Conservation (phyloP, 1,140 invertebrate species). For the Sinonovacula constricta region DNA sequence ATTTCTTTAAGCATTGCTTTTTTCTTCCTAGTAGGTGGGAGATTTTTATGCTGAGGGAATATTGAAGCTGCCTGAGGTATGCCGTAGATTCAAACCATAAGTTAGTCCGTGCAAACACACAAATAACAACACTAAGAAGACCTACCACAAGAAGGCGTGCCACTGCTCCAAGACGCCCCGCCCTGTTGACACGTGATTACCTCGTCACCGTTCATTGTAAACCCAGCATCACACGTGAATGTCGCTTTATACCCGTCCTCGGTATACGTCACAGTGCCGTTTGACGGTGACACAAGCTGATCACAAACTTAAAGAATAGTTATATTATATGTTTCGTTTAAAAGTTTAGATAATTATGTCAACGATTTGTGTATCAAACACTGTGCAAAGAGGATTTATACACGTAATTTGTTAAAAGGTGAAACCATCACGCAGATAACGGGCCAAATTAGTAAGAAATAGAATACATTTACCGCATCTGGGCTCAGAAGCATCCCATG, state of each 20-base stretch:
- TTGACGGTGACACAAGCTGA: not conserved
- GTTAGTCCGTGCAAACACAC: slow-evolving; percentile 5
- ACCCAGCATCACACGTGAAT: slow-evolving; percentile 14
- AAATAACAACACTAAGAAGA: too few relatives aligned
- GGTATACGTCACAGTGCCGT: slow-evolving; percentile 8
- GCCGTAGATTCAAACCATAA: too few relatives aligned
- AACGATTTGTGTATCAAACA: too few relatives aligned
- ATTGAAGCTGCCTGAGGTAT: too few relatives aligned
- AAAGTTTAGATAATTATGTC: too few relatives aligned
- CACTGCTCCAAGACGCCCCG: slow-evolving; percentile 22
- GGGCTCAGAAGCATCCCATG: slow-evolving; percentile 22
- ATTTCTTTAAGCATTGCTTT: too few relatives aligned
- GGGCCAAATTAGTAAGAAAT: slow-evolving; percentile 1
- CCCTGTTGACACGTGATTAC: slow-evolving; percentile 5
- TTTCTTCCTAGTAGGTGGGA: too few relatives aligned
- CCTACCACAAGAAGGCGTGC: slow-evolving; percentile 24
- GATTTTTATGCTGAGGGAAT: too few relatives aligned
- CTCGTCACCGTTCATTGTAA: slow-evolving; percentile 8
- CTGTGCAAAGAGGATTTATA: too few relatives aligned
- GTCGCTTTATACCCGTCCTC: slow-evolving; percentile 1
- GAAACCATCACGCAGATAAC: slow-evolving; percentile 13
- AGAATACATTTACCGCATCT: slow-evolving; percentile 20
- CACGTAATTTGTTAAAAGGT: too few relatives aligned
- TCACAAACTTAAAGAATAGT: too few relatives aligned
- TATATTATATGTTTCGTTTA: too few relatives aligned